A percentile compares a stretch with the other conserved stretches of the same genome.
Evolutionary conservation across 2,797 vertebrate species (phyloP).

Genomic region (Channallabes apus): DNA sequence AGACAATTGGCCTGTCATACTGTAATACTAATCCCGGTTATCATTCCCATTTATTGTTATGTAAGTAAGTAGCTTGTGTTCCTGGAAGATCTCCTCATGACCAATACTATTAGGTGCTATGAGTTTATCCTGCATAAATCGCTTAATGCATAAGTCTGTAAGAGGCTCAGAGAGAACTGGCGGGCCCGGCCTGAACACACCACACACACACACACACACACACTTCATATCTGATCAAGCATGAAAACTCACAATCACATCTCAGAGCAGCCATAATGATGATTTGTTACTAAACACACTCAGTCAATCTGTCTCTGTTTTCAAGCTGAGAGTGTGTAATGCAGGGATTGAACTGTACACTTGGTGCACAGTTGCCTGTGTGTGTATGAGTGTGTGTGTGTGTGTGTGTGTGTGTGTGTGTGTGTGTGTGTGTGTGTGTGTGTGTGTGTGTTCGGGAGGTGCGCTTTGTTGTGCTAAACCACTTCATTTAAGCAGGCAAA

Average conservation of each 20-base stretch:
- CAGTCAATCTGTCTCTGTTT: background rate
- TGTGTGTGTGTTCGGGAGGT: background rate
- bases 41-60: slow-evolving; percentile 73
- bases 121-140: slow-evolving; percentile 89
- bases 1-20: slow-evolving; percentile 66
- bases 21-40: slow-evolving; percentile 66
- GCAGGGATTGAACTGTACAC: slow-evolving; percentile 81
- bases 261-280: slow-evolving; percentile 90
- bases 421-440: no score
- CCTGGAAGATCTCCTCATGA: slow-evolving; percentile 78
- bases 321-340: slow-evolving; percentile 56
- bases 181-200: slow-evolving; percentile 84
- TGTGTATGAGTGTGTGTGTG: no score
- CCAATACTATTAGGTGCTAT: slow-evolving; percentile 90
- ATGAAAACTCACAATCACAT: slow-evolving; percentile 96
- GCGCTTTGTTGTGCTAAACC: background rate
- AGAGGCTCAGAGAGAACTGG: slow-evolving; percentile 84
- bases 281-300: slow-evolving; percentile 96
- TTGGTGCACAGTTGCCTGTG: slow-evolving; percentile 46
- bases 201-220: no score
- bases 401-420: no score
- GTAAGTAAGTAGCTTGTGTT: slow-evolving; percentile 85
- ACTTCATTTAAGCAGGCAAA: background rate
- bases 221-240: slow-evolving; percentile 95
- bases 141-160: slow-evolving; percentile 95